Percentiles rank a stretch among this genome's conserved stretches.
Evolutionary conservation across 2,797 vertebrate genomes (phyloP).

Genomic region (Falco concolor): DNA sequence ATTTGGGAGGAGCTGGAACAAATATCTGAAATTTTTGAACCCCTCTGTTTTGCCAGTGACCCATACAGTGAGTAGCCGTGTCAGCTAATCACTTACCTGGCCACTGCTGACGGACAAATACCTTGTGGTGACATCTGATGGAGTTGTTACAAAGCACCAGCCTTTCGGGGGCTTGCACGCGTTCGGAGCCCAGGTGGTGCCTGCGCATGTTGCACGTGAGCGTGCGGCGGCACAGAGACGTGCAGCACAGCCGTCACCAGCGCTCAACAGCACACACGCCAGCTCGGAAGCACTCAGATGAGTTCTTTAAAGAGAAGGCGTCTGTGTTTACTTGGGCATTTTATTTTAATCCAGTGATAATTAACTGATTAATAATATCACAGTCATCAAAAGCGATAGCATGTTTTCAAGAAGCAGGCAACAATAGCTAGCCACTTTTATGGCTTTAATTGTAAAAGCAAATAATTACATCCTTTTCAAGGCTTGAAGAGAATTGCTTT

Average conservation of each 20-base stretch:
- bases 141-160: not conserved
- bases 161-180: not conserved
- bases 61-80: conserved; percentile 63
- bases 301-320: conserved; percentile 21
- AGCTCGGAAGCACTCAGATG: not conserved
- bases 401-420: conserved; percentile 52
- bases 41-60: conserved; percentile 74
- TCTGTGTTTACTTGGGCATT: conserved; percentile 48
- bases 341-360: conserved; percentile 51
- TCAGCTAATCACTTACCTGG: conserved; percentile 68
- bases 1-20: conserved; percentile 56
- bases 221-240: no score
- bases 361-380: conserved; percentile 66
- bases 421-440: conserved; percentile 43
- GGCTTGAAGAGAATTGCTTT: conserved; percentile 53
- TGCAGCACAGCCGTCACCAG: not conserved
- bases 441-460: conserved; percentile 63
- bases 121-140: conserved; percentile 48
- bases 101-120: conserved; percentile 68
- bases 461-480: conserved; percentile 66
- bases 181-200: not conserved
- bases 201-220: not conserved
- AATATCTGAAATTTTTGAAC: conserved; percentile 70
- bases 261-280: not conserved
- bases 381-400: conserved; percentile 40